phyloP scores from a whole-genome alignment of 2,888 invertebrate genomes.

The Tetragnatha montana region DNA sequence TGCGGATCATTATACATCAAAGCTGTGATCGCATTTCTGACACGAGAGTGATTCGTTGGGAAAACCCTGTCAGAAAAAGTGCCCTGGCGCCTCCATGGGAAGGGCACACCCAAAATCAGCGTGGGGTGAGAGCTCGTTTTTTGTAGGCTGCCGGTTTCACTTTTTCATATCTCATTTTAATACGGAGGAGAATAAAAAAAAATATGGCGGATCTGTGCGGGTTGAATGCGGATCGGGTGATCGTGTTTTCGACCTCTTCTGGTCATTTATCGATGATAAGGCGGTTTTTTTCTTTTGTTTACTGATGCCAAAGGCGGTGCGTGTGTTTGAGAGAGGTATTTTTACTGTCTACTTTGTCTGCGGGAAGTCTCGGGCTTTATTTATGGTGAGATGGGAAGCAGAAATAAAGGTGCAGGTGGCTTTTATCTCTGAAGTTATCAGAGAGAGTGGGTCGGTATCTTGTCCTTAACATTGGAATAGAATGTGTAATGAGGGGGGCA shows the following conservation, averaged over 20 bases:
- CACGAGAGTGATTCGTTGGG: neutral
- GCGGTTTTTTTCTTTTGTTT: neutral
- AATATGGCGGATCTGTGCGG: neutral
- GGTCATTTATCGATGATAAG: constrained; percentile 21
- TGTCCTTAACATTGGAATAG: too few relatives aligned
- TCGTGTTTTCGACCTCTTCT: constrained; percentile 18
- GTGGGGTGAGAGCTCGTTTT: constrained; percentile 33
- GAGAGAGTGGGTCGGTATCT: too few relatives aligned
- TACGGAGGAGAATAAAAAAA: neutral
- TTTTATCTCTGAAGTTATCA: too few relatives aligned
- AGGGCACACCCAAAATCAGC: constrained; percentile 37
- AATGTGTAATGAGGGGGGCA: too few relatives aligned
- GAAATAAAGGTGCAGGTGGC: too few relatives aligned
- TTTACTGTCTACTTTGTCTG: neutral
- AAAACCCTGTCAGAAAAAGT: constrained; percentile 6
- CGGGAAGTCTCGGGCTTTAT: neutral
- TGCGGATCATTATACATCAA: neutral
- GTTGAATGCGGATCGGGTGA: constrained; percentile 20
- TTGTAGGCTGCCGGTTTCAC: neutral
- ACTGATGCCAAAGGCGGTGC: neutral
- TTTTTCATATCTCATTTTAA: constrained; percentile 37
- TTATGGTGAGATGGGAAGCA: neutral
- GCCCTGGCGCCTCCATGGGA: constrained; percentile 56
- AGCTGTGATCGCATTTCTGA: neutral
- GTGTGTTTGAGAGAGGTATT: too few relatives aligned